phyloP scores from a whole-genome alignment of 2,888 invertebrate species.

The Lasioglossum figueresi region DNA sequence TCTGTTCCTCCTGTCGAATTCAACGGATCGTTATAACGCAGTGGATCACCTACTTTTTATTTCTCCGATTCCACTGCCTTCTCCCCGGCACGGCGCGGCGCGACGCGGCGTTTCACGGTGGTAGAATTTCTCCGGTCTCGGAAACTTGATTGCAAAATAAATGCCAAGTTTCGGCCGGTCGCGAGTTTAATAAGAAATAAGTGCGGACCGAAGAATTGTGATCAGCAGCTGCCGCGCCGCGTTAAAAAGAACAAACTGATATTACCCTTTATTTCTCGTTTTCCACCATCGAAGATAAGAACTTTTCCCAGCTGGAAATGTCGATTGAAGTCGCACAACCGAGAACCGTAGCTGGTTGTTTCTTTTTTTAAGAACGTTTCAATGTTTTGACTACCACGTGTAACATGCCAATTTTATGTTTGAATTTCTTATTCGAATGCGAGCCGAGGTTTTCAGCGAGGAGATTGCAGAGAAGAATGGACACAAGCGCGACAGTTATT shows the following conservation, averaged over 20 bases:
- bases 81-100: neutral
- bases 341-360: neutral
- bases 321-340: neutral
- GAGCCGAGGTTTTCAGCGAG: neutral
- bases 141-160: neutral
- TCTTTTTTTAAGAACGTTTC: neutral
- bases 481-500: neutral
- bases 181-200: neutral
- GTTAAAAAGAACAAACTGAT: neutral
- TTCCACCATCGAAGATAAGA: neutral
- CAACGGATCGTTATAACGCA: slow-evolving; percentile 12
- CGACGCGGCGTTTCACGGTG: neutral
- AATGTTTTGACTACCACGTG: neutral
- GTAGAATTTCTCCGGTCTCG: neutral
- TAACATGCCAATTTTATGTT: neutral
- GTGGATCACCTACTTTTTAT: slow-evolving; percentile 4
- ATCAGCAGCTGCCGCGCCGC: too few species aligned
- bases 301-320: neutral
- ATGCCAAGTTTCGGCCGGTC: neutral
- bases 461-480: neutral
- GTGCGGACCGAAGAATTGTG: neutral
- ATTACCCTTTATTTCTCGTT: neutral
- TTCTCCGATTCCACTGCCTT: neutral
- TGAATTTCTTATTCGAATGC: neutral
- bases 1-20: neutral